Percentiles rank a stretch among this genome's conserved stretches.
phyloP scores from a whole-genome alignment of 2,888 invertebrate species.

The Lycaena phlaeas region DNA sequence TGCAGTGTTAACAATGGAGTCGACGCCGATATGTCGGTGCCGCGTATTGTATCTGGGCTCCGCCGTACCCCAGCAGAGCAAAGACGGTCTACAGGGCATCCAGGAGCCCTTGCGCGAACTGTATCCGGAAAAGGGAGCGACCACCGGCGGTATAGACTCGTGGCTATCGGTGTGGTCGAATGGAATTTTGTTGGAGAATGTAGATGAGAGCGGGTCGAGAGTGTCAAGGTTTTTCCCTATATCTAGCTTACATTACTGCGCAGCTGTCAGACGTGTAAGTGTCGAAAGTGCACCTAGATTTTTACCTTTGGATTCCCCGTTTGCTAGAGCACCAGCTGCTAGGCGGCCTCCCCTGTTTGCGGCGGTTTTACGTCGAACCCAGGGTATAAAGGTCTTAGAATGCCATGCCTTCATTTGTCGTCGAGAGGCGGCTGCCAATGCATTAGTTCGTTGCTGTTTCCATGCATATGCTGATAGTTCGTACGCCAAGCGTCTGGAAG shows the following conservation, averaged over 20 bases:
- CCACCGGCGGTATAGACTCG: slow-evolving; percentile 93
- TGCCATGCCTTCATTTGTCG: slow-evolving; percentile 99
- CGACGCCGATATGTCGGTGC: slow-evolving; percentile 96
- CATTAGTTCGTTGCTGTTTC: slow-evolving; percentile 96
- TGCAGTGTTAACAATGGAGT: slow-evolving; percentile 74
- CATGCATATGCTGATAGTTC: slow-evolving; percentile 98
- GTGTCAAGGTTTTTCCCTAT: slow-evolving; percentile 97
- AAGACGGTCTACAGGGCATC: slow-evolving; percentile 97
- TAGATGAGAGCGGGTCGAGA: slow-evolving; percentile 94
- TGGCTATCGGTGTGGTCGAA: slow-evolving; percentile 98
- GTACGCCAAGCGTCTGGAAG: slow-evolving; percentile 87
- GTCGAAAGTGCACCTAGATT: slow-evolving; percentile 86
- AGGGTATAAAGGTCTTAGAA: slow-evolving; percentile 97
- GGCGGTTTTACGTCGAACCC: slow-evolving; percentile 94
- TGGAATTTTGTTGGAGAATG: slow-evolving; percentile 94
- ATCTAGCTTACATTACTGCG: slow-evolving; percentile 95
- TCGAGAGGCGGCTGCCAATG: slow-evolving; percentile 96
- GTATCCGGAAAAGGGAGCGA: slow-evolving; percentile 94
- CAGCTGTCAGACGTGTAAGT: slow-evolving; percentile 92
- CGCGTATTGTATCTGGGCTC: slow-evolving; percentile 97
- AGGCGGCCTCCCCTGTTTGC: slow-evolving; percentile 97
- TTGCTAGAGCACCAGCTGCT: slow-evolving; percentile 92
- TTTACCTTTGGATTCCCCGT: slow-evolving; percentile 95
- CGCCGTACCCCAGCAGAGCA: slow-evolving; percentile 96
- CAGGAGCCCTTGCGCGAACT: slow-evolving; percentile 97